Evolutionary conservation across 2,113 vertebrate species (phyloP).

Genomic region (Anolis carolinensis): DNA sequence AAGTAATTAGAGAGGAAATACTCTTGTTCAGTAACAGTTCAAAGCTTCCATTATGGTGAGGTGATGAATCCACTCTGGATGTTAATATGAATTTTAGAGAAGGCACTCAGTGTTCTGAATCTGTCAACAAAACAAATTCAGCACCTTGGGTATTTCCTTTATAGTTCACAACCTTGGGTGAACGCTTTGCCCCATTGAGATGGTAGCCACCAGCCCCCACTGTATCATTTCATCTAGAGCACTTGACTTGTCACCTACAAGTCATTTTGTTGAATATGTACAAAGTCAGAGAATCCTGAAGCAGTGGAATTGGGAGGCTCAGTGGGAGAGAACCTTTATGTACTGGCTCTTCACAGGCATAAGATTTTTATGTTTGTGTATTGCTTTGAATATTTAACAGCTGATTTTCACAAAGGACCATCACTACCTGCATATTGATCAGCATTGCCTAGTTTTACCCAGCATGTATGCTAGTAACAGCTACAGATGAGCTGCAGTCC

Average conservation of each 20-base stretch:
- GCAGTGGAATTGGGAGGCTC: neutral
- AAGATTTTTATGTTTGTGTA: neutral
- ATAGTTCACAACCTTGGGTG: too few species aligned
- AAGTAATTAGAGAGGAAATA: neutral
- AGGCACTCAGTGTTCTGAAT: too few species aligned
- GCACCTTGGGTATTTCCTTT: too few species aligned
- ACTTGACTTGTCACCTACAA: neutral
- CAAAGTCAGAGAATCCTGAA: neutral
- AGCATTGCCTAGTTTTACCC: constrained; percentile 1
- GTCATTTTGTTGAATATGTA: neutral
- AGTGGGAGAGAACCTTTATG: neutral
- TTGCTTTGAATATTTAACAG: neutral
- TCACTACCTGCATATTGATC: neutral
- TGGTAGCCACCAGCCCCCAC: too few species aligned
- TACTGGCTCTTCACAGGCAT: neutral
- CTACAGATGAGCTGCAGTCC: neutral
- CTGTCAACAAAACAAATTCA: too few species aligned
- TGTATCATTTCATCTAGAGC: neutral
- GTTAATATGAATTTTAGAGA: too few species aligned
- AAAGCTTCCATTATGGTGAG: too few species aligned
- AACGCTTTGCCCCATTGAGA: too few species aligned
- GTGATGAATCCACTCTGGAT: too few species aligned
- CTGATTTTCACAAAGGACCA: fast-evolving
- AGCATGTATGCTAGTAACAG: constrained; percentile 4
- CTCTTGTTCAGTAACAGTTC: neutral